These are phyloP conservation scores for Pseudochaenichthys georgianus DNA, from an alignment of 2,797 vertebrate species.

Conservation along the genomic window DNA sequence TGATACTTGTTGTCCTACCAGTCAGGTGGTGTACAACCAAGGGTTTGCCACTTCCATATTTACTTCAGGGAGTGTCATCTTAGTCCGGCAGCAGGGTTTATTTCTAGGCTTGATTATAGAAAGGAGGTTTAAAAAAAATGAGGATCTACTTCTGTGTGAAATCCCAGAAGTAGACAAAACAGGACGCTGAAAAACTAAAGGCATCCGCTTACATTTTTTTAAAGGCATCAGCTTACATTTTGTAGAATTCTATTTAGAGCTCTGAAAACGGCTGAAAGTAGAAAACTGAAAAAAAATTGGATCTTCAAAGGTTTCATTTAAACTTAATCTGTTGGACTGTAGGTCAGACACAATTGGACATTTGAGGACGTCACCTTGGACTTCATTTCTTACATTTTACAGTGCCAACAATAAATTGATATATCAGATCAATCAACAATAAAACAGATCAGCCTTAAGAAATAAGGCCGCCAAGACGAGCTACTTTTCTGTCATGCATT, in stretches of 20 bases:
- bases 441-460: neutral
- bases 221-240: neutral
- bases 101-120: neutral
- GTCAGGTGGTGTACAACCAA: neutral
- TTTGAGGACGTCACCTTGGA: neutral
- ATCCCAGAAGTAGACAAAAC: neutral
- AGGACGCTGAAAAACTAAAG: neutral
- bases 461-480: neutral
- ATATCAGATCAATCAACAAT: neutral
- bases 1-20: conserved; percentile 32
- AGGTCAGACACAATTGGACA: neutral
- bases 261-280: neutral
- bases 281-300: neutral
- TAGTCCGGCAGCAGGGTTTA: neutral
- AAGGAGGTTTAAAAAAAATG: neutral
- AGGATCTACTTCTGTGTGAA: neutral
- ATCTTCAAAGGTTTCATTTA: neutral
- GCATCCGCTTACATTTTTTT: neutral
- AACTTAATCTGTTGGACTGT: neutral
- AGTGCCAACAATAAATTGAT: neutral
- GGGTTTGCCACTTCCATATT: neutral
- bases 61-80: conserved; percentile 25
- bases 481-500: neutral
- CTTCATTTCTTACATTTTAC: neutral
- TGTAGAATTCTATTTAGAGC: neutral